These are phyloP conservation scores for Corythaeola cristata DNA, from an alignment of 2,113 vertebrate species.

Conservation along the genomic window DNA sequence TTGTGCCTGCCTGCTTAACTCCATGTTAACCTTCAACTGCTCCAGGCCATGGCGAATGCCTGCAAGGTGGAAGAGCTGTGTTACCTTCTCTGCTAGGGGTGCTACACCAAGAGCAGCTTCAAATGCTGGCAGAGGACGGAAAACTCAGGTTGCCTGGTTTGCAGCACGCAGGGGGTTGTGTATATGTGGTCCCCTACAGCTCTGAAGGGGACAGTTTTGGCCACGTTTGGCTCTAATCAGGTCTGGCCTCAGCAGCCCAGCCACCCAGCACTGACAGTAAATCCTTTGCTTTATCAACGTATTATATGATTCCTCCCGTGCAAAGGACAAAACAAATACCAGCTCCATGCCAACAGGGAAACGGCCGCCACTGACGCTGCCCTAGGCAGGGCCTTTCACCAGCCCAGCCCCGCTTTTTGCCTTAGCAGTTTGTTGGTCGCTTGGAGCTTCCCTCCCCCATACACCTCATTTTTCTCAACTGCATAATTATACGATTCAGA, in stretches of 20 bases:
- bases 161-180: neutral
- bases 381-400: neutral
- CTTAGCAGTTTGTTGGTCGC: neutral
- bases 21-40: neutral
- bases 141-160: neutral
- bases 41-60: neutral
- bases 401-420: neutral
- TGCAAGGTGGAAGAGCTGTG: neutral
- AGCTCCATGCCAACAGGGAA: neutral
- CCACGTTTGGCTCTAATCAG: neutral
- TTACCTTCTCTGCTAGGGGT: neutral
- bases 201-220: neutral
- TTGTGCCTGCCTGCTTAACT: neutral
- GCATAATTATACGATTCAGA: neutral
- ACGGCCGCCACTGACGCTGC: accelerated
- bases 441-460: neutral
- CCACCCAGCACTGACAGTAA: neutral
- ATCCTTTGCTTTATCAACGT: neutral
- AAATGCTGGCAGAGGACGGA: neutral
- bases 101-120: neutral
- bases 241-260: neutral
- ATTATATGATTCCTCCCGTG: neutral
- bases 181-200: neutral
- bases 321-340: neutral
- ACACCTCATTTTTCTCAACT: neutral